phyloP scores from a whole-genome alignment of 2,797 vertebrate genomes.

The Eleutherodactylus coqui region DNA sequence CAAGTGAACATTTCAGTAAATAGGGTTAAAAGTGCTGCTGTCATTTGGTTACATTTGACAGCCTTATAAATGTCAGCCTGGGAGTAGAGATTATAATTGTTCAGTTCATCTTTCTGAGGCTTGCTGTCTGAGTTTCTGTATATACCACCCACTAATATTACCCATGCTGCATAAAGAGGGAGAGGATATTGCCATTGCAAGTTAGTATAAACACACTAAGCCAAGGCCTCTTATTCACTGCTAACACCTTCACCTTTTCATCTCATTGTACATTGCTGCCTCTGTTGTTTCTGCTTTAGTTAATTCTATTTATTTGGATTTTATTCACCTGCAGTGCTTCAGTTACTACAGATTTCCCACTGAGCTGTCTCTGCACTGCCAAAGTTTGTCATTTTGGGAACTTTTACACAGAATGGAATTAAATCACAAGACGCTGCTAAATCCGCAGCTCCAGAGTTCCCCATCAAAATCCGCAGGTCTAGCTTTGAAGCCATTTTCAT shows the following conservation, averaged over 20 bases:
- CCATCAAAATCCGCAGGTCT: too few relatives aligned
- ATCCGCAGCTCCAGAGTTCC: too few relatives aligned
- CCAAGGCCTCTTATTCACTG: constrained; percentile 6
- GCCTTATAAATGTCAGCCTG: constrained; percentile 51
- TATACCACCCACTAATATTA: constrained; percentile 61
- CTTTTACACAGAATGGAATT: too few relatives aligned
- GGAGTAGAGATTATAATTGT: constrained; percentile 41
- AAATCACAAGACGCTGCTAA: too few relatives aligned
- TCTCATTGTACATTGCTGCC: constrained; percentile 11
- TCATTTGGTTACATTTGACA: constrained; percentile 51
- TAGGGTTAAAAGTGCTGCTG: constrained; percentile 35
- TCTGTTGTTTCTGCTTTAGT: constrained; percentile 41
- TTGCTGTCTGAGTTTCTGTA: constrained; percentile 47
- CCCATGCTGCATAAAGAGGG: constrained; percentile 45
- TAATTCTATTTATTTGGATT: constrained; percentile 54
- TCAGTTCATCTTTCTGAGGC: constrained; percentile 59
- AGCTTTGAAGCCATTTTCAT: too few relatives aligned
- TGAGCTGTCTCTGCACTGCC: constrained; percentile 6
- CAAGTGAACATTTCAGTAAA: constrained; percentile 22
- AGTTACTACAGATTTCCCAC: constrained; percentile 8
- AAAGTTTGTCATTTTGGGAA: constrained; percentile 17
- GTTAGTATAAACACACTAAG: constrained; percentile 24
- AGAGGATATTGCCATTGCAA: constrained; percentile 55
- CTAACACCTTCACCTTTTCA: constrained; percentile 35
- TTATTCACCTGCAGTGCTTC: constrained; percentile 18